Base-by-base conservation (phyloP, 2,888 invertebrate genomes). In the Mystacides longicornis region DNA sequence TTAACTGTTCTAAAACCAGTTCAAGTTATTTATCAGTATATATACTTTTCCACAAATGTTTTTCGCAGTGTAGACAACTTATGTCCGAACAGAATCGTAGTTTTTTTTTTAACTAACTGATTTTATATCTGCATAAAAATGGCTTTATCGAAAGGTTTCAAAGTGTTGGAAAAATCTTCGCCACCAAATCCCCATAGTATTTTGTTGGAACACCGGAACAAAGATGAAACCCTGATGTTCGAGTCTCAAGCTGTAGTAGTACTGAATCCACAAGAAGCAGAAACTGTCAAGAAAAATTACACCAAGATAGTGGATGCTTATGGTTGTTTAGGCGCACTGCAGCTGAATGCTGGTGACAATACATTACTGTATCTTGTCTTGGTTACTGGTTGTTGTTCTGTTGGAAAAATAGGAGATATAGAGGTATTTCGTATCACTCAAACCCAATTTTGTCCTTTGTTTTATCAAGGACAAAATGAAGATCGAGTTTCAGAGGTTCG, bases 341-440 rank as follows among this genome's bases (percentile, higher is more conserved):
- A 93, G 66, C 72, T 93, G 47, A 89, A 89, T 71, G 85, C 88
- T 57, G 90, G 90, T 50, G 91, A 93, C 69, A 86, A 82, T 66
- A 87, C 89, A 33, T 80, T 93, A 52, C 78, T 93, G 49, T 96
- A 93, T 67, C 81, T 99, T 55, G 93, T 97, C 7, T 81, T 97
- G 67, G 89, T 99, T 52, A 96, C 93, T 14, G 95, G 96, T 31
- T 98, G 96, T 71, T 86, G 95, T 64, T 98, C 97, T 7, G 89
- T 97, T 61, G 98, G 98, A 9, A 97, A 97, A 76, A 86, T 99
- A 46, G 87, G 87, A 47, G 94, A 95, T 65, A 86, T 90, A 0
- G 98, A 99, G 78, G 87, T 99, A 58, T 97, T 96, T 71, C 85
- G 93, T 63, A 89, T 98, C 55, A 95, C 93, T 0, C 92, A 93